phyloP scores from a whole-genome alignment of 1,140 invertebrate genomes.

The Drosophila persimilis region DNA sequence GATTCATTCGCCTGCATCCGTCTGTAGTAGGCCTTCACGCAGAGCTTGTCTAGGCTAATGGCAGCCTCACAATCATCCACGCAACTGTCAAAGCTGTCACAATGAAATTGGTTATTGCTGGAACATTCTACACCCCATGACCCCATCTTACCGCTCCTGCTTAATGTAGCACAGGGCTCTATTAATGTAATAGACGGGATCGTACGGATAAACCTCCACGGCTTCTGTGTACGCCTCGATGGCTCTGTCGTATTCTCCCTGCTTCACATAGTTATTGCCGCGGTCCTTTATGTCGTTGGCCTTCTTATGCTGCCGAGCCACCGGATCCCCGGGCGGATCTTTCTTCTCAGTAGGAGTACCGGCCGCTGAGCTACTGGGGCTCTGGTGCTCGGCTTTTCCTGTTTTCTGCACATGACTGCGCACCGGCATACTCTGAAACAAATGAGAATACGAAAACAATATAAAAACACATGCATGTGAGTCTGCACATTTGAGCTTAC shows the following conservation, averaged over 20 bases:
- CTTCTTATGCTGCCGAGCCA: constrained; percentile 79
- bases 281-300: constrained; percentile 84
- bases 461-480: neutral
- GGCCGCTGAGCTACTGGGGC: constrained; percentile 33
- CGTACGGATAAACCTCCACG: constrained; percentile 89
- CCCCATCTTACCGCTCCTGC: constrained; percentile 87
- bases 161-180: constrained; percentile 94
- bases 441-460: neutral
- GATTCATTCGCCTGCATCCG: constrained; percentile 82
- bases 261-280: constrained; percentile 93
- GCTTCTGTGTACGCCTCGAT: constrained; percentile 92
- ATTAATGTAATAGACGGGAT: constrained; percentile 94
- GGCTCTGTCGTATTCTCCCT: constrained; percentile 90
- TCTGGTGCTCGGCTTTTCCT: constrained; percentile 2
- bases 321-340: constrained; percentile 54
- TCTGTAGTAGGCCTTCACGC: constrained; percentile 77
- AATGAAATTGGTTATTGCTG: neutral
- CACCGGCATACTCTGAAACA: constrained; percentile 48
- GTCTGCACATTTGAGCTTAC: constrained; percentile 36
- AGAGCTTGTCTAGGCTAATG: constrained; percentile 62
- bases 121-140: neutral
- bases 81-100: constrained; percentile 59
- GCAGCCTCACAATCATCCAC: constrained; percentile 75
- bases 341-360: constrained; percentile 68
- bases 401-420: constrained; percentile 51